These are phyloP conservation scores for Typhlichthys subterraneus DNA, from an alignment of 2,797 vertebrate genomes.

Conservation along the genomic window DNA sequence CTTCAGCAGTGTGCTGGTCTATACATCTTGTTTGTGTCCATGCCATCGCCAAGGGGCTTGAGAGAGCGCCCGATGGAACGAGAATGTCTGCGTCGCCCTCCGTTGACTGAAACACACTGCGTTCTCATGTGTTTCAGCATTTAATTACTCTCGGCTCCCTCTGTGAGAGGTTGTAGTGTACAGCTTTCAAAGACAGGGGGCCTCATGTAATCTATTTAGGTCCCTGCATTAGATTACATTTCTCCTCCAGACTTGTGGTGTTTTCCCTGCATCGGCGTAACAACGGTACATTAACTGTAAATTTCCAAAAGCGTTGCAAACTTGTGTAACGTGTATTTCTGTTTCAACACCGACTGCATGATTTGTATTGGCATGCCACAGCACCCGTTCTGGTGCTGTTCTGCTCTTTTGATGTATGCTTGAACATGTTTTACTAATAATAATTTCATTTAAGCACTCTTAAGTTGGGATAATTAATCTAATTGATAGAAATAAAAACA, in stretches of 20 bases:
- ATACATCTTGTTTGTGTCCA: constrained; percentile 46
- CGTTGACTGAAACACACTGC: constrained; percentile 37
- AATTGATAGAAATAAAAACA: too few relatives aligned
- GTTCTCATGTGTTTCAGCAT: constrained; percentile 42
- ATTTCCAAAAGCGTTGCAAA: constrained; percentile 45
- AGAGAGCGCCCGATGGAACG: constrained; percentile 25
- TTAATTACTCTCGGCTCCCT: constrained; percentile 50
- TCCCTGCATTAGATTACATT: constrained; percentile 60
- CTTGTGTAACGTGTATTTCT: constrained; percentile 47
- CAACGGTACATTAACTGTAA: constrained; percentile 57
- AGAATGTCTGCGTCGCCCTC: constrained; percentile 9
- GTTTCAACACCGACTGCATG: constrained; percentile 19
- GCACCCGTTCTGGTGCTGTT: constrained; percentile 19
- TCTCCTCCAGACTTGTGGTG: constrained; percentile 47
- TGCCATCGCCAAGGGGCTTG: constrained; percentile 50
- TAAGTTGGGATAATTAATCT: too few relatives aligned
- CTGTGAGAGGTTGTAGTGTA: constrained; percentile 54
- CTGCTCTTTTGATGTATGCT: too few relatives aligned
- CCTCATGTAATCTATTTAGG: constrained; percentile 64
- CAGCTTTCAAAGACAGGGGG: constrained; percentile 60
- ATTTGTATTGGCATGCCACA: constrained; percentile 30
- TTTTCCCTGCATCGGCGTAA: constrained; percentile 43
- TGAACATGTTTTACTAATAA: too few relatives aligned
- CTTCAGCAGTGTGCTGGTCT: constrained; percentile 29
- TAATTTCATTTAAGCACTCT: too few relatives aligned